Evolutionary conservation across 2,888 invertebrate species (phyloP).

Genomic region (Mythimna ferrago): DNA sequence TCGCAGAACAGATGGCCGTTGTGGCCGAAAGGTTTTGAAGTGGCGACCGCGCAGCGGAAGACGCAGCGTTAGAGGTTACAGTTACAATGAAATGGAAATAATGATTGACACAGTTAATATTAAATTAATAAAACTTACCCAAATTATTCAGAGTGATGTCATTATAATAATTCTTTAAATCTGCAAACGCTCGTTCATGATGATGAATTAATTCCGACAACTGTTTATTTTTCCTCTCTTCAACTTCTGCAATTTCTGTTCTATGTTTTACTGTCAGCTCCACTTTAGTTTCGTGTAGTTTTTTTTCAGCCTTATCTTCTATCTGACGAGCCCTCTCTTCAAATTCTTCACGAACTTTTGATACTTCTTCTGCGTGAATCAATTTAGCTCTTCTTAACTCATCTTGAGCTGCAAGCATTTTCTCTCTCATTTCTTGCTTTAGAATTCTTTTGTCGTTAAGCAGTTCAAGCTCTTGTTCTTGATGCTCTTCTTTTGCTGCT

Average conservation of each 20-base stretch:
- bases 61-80: too few relatives aligned
- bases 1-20: too few relatives aligned
- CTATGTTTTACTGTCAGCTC: conserved; percentile 94
- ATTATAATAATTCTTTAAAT: conserved; percentile 98
- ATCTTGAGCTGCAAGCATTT: conserved; percentile 93
- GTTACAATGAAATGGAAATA: background rate
- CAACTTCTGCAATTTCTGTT: conserved; percentile 96
- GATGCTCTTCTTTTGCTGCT: conserved; percentile 95
- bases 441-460: conserved; percentile 93
- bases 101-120: too few relatives aligned
- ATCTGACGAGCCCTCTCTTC: conserved; percentile 88
- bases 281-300: conserved; percentile 93
- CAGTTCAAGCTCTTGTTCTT: conserved; percentile 94
- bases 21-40: too few relatives aligned
- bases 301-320: conserved; percentile 92
- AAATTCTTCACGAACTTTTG: conserved; percentile 89
- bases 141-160: conserved; percentile 98
- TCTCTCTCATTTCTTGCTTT: conserved; percentile 92
- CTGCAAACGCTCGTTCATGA: conserved; percentile 96
- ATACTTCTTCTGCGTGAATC: conserved; percentile 94
- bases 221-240: conserved; percentile 97
- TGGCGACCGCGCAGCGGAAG: too few relatives aligned
- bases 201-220: conserved; percentile 94
- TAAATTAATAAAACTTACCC: conserved; percentile 82
- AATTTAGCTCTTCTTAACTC: conserved; percentile 93